Base-by-base conservation (phyloP, 92 coral and sea anemone genomes). In the Heteractis magnifica region DNA sequence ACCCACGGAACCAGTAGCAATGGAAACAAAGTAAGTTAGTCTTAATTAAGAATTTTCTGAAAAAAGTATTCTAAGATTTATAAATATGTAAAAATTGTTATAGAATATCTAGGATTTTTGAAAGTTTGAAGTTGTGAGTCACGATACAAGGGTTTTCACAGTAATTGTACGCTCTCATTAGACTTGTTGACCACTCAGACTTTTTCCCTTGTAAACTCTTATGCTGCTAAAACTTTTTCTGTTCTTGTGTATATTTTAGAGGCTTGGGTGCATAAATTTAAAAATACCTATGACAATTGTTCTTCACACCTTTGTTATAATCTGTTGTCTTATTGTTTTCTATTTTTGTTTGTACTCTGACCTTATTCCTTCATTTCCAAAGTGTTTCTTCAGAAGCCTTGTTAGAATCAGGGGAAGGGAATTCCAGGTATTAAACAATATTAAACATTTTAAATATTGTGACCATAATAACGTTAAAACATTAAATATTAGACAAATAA, bases 371-470 rank as follows among this genome's bases (percentile, higher is more conserved):
- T 23, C 49, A 23, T 68, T 20, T 81, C 14, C 41, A 19, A 50
- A 81, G 84, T 68, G 68, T 81, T 52, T 81, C 84, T 81, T 81
- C 84, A 62, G 84, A 81, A 68, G 77, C 84, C 52, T 81, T 81
- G 51, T n/a, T 81, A 68, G 59, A 81, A 12, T 20, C 26, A 13
- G 77, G 49, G 23, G 84, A 81, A 5, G 55, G 55, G 56, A 65
- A 68, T 65, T 8, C 84, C 84, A 81, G 84, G 84, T 81, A 81
- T 50, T 44, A 56, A 13, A 62, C 18, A 62, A 62, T 4, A 62
- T 9, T 55, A 68, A 68, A 16, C 41, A 16, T 65, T 41, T 26
- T 26, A 68, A 68, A 41, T 60, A 58, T 11, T 68, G 10, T 16
- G 14, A 68, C 20, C 49, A 84, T 62, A 68, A 9, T 8, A 68